Conservation (phyloP, 2,113 vertebrate genomes). For the Coracopsis vasa region DNA sequence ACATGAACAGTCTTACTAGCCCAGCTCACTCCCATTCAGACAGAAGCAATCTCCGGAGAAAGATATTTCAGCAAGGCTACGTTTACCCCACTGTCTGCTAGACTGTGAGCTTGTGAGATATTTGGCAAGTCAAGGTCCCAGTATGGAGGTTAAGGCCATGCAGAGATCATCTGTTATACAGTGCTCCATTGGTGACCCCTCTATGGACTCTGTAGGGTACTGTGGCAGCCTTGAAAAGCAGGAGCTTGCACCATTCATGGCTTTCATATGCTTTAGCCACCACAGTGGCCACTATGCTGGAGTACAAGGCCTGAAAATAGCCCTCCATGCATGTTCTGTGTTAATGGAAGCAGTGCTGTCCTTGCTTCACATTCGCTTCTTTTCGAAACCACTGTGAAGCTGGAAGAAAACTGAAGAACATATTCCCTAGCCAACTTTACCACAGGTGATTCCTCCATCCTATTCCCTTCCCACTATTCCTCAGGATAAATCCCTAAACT, state of each 20-base stretch:
- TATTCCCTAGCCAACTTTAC: not conserved
- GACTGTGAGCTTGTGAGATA: not conserved
- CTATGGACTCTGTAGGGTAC: not conserved
- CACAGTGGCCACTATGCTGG: not conserved
- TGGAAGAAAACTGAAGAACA: not conserved
- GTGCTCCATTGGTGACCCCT: not conserved
- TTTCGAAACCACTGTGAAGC: not conserved
- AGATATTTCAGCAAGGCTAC: not conserved
- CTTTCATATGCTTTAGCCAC: not conserved
- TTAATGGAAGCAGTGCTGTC: not conserved
- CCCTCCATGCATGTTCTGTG: not conserved
- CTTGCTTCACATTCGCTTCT: rapidly evolving
- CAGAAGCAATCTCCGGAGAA: not conserved
- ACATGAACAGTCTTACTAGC: not conserved
- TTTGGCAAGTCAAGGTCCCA: not conserved
- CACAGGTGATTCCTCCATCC: not conserved
- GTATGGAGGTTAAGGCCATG: not conserved
- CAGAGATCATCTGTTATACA: not conserved
- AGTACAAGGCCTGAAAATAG: not conserved
- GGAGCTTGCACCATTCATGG: not conserved
- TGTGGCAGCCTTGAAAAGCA: not conserved
- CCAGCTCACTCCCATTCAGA: rapidly evolving
- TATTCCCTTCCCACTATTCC: not conserved
- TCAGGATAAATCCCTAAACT: not conserved
- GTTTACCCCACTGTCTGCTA: not conserved